These are phyloP conservation scores for Emydoidea blandingii DNA, from an alignment of 2,797 vertebrate species.

Conservation along the genomic window DNA sequence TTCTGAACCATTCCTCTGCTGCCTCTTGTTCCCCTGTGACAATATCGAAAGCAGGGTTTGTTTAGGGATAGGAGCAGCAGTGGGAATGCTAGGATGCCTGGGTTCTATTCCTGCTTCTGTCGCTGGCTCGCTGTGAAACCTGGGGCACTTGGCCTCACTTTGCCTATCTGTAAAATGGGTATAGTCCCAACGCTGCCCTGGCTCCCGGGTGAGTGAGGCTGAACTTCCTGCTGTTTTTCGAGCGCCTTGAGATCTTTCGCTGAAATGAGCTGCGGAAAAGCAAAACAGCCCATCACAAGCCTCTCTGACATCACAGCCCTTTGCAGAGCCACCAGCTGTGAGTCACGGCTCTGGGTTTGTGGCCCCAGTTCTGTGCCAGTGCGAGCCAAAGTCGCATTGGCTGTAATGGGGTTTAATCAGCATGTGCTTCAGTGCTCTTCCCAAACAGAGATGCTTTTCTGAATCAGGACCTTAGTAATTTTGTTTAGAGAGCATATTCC, in stretches of 20 bases:
- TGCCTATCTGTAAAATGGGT: background rate
- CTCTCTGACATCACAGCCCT: accelerated
- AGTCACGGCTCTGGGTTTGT: too few species aligned
- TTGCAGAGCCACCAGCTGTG: accelerated
- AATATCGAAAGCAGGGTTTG: too few species aligned
- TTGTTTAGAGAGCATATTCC: background rate
- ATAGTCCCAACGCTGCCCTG: background rate
- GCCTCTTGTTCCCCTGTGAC: too few species aligned
- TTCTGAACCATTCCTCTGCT: too few species aligned
- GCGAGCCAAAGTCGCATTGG: too few species aligned
- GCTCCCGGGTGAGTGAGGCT: background rate
- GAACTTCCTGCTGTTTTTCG: background rate
- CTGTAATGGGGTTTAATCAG: accelerated
- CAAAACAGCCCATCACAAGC: background rate
- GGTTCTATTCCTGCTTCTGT: too few species aligned
- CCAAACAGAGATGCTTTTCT: background rate
- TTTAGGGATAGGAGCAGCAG: too few species aligned
- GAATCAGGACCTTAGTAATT: background rate
- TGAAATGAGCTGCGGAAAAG: background rate
- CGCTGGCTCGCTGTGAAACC: background rate
- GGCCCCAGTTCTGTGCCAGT: background rate
- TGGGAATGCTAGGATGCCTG: background rate
- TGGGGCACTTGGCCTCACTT: background rate
- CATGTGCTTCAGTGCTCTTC: too few species aligned
- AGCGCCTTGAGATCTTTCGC: background rate